Conservation (phyloP, 2,888 invertebrate species). For the Formica aserva region DNA sequence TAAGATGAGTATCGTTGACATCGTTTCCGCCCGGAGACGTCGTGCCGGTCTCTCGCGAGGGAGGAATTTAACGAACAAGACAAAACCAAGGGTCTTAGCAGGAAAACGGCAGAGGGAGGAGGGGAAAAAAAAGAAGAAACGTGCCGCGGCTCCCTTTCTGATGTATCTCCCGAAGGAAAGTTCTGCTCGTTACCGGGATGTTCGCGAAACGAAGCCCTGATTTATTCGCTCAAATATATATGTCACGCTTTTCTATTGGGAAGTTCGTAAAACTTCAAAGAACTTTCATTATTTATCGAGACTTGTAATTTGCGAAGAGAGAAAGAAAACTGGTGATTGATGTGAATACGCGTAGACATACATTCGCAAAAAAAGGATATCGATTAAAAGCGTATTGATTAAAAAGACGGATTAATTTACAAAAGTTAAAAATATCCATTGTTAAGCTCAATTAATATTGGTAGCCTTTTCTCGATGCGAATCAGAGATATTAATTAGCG, state of each 20-base stretch:
- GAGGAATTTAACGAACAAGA: conserved; percentile 71
- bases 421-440: conserved; percentile 28
- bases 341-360: conserved; percentile 31
- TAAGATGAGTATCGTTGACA: conserved; percentile 83
- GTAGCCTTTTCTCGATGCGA: not conserved
- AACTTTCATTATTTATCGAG: conserved; percentile 53
- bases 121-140: not conserved
- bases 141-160: conserved; percentile 17
- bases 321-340: conserved; percentile 35
- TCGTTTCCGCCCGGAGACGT: conserved; percentile 75
- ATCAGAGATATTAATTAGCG: conserved; percentile 40
- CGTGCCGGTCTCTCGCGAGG: conserved; percentile 49
- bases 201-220: conserved; percentile 37
- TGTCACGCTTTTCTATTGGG: conserved; percentile 43
- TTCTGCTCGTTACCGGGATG: conserved; percentile 48
- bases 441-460: conserved; percentile 30
- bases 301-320: conserved; percentile 45
- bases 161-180: conserved; percentile 54
- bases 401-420: conserved; percentile 26
- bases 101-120: conserved; percentile 2
- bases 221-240: conserved; percentile 57
- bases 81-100: conserved; percentile 46
- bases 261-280: conserved; percentile 54
- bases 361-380: not conserved
- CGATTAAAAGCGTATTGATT: not conserved